Evolutionary conservation across 2,888 invertebrate genomes (phyloP), one percentile per base, ranked within the genome.

Genomic region (Calliphora vomitoria): DNA sequence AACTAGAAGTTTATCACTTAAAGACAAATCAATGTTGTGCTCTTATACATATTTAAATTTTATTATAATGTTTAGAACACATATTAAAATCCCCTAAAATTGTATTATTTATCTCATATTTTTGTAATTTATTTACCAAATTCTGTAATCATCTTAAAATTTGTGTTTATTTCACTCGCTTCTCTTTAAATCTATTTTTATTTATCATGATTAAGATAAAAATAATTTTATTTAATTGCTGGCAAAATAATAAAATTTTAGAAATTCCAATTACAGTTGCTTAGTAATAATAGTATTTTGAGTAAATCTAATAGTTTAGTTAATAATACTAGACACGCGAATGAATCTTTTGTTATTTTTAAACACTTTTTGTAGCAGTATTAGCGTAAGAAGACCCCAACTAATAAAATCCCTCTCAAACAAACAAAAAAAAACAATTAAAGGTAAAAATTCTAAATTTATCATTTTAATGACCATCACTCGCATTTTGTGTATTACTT

Each of bases 391-490:
- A 66, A 71, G 13, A 69, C n/a, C 44, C 47, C 74, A 83, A 78
- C 44, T 71, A 58, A 8, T 8, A 66, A 60, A 60, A 50, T 68
- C 13, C 18, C 10, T 35, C 31, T 58, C 25, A 25, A 25, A 25
- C 25, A 69, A 20, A n/a, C n/a, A n/a, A 55, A 60, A 8, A 69
- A 18, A 62, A n/a, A 38, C 11, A 53, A 78, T 53, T 66, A 89
- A 88, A 86, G 87, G 87, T 86, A 87, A 88, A 86, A 82, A 60
- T 18, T 85, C 60, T 85, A 83, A 85, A 82, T 84, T 83, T 75
- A 89, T 68, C 68, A 60, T 13, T 44, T 71, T 81, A 82, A 60
- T 87, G 88, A 58, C 89, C 86, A 86, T 89, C 87, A 74, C n/a
- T 82, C 44, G 58, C 69, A 44, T 62, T 76, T 69, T 18, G 50